These are phyloP conservation scores for Cyprinodon tularosa DNA, from an alignment of 2,113 vertebrate species.

Conservation along the genomic window DNA sequence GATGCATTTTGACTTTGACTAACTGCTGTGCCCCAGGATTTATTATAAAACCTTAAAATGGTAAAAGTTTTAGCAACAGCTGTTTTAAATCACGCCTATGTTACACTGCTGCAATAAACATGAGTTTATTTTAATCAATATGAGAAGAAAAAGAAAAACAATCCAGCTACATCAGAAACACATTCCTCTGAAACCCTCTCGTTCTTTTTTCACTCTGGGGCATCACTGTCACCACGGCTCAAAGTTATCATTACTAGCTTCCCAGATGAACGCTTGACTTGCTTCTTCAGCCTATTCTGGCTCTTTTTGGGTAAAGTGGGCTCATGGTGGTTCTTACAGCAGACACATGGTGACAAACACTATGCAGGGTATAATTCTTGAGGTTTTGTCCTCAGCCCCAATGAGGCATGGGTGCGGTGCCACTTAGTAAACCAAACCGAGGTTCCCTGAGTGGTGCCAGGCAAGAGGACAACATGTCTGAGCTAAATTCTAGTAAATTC, in stretches of 20 bases:
- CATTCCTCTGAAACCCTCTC: conserved; percentile 32
- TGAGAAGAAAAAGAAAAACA: conserved; percentile 38
- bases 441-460: conserved; percentile 59
- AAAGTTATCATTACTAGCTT: conserved; percentile 70
- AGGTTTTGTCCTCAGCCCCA: conserved; percentile 59
- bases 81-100: too few species aligned
- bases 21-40: too few species aligned
- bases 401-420: conserved; percentile 75
- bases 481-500: conserved; percentile 56
- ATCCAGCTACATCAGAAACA: conserved; percentile 32
- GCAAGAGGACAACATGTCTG: conserved; percentile 55
- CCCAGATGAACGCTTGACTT: conserved; percentile 49
- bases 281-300: conserved; percentile 61
- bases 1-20: neutral
- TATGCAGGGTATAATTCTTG: conserved; percentile 66
- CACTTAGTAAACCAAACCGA: conserved; percentile 55
- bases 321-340: conserved; percentile 50
- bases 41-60: too few species aligned
- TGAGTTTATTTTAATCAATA: neutral
- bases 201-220: conserved; percentile 39
- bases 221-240: conserved; percentile 47
- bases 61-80: too few species aligned
- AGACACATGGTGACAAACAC: conserved; percentile 65
- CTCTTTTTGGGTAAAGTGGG: conserved; percentile 41
- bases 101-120: too few species aligned